phyloP scores from a whole-genome alignment of 2,797 vertebrate genomes.

The Schizopygopsis pylzovi region DNA sequence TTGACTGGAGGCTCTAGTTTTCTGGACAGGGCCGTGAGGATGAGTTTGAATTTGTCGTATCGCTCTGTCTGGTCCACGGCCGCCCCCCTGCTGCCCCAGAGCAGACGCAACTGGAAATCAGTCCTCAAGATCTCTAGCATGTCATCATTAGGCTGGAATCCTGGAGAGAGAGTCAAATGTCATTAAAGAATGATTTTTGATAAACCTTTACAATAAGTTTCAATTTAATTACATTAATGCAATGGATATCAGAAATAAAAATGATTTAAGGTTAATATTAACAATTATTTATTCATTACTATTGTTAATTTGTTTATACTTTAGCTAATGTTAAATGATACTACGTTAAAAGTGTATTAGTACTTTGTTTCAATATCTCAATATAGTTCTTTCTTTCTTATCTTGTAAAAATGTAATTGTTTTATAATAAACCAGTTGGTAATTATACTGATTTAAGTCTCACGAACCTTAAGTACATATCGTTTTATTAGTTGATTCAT shows the following conservation, averaged over 20 bases:
- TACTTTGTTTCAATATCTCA: neutral
- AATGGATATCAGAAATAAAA: neutral
- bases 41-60: constrained; percentile 94
- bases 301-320: neutral
- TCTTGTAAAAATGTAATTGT: neutral
- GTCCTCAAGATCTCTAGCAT: constrained; percentile 94
- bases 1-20: constrained; percentile 88
- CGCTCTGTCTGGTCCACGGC: constrained; percentile 91
- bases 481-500: neutral
- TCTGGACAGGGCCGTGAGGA: constrained; percentile 92
- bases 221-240: neutral
- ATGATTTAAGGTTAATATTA: neutral
- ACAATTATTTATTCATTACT: neutral
- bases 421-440: neutral
- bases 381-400: neutral
- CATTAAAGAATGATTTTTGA: neutral
- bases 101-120: constrained; percentile 94
- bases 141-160: constrained; percentile 87
- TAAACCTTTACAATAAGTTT: neutral
- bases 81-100: constrained; percentile 97
- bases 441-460: neutral
- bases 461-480: neutral
- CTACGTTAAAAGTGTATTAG: neutral
- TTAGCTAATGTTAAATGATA: neutral
- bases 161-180: constrained; percentile 67